Conservation (phyloP, 2,113 vertebrate species). For the Ramphastos sulfuratus region DNA sequence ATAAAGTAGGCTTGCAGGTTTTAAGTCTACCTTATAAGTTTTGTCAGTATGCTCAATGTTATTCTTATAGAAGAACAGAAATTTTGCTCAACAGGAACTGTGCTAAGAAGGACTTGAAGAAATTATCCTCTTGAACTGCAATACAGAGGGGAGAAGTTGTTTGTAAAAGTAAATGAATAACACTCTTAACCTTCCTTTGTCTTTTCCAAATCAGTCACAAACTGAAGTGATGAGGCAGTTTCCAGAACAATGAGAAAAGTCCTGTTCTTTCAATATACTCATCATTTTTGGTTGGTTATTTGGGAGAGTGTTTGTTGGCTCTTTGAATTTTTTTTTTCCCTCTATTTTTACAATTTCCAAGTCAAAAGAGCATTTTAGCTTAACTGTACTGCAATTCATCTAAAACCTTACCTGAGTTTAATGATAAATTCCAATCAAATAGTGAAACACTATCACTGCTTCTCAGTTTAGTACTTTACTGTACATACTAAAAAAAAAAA, state of each 20-base stretch:
- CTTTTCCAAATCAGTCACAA: background rate
- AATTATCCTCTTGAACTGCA: background rate
- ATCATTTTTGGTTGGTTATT: background rate
- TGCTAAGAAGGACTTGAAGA: background rate
- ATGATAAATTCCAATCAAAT: conserved; percentile 16
- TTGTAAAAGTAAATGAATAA: background rate
- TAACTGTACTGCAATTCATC: background rate
- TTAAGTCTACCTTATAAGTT: background rate
- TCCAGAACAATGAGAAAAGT: background rate
- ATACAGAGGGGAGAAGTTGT: background rate
- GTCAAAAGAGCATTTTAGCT: conserved; percentile 16
- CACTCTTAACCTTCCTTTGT: background rate
- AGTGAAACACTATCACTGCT: background rate
- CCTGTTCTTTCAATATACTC: background rate
- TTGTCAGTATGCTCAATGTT: background rate
- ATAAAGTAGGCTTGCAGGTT: background rate
- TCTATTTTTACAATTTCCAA: conserved; percentile 17
- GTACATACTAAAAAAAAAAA: background rate
- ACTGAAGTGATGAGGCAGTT: background rate
- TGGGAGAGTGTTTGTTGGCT: background rate
- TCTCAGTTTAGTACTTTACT: background rate
- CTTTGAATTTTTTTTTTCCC: background rate
- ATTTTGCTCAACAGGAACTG: background rate
- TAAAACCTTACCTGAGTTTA: background rate
- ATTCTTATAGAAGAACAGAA: background rate